These are phyloP conservation scores for Rutpela maculata DNA, from an alignment of 2,888 invertebrate species.

Conservation along the genomic window DNA sequence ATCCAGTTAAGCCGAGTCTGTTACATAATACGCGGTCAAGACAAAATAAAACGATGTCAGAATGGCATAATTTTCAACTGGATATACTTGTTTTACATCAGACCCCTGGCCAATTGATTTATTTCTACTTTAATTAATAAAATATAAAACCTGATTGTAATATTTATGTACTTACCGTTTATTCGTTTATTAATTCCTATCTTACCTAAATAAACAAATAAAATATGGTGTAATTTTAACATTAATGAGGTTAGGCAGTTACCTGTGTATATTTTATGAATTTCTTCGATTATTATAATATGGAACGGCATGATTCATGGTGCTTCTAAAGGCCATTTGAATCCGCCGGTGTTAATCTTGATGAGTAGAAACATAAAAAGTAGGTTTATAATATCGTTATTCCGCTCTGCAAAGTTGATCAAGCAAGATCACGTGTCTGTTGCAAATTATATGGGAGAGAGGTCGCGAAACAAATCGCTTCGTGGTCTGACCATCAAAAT, in stretches of 20 bases:
- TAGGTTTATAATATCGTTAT: slow-evolving; percentile 1
- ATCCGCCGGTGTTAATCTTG: background rate
- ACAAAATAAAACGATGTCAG: slow-evolving; percentile 1
- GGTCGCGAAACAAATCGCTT: background rate
- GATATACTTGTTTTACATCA: slow-evolving; percentile 1
- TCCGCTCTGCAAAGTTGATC: background rate
- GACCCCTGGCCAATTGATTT: background rate
- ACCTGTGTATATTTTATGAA: background rate
- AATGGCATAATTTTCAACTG: slow-evolving; percentile 4
- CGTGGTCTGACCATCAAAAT: background rate
- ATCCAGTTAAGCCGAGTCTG: background rate
- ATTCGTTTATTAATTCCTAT: background rate
- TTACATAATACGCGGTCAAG: background rate
- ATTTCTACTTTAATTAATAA: background rate
- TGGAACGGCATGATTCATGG: background rate
- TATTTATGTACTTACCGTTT: background rate
- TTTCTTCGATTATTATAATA: background rate
- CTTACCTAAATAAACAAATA: background rate
- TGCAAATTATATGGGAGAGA: slow-evolving; percentile 1
- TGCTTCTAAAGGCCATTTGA: background rate
- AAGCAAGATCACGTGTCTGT: background rate
- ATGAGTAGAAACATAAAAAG: background rate
- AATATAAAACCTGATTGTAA: background rate
- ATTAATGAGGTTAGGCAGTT: background rate
- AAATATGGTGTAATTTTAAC: background rate